Conservation (phyloP, 2,797 vertebrate species). For the Sebastes matsubarae region DNA sequence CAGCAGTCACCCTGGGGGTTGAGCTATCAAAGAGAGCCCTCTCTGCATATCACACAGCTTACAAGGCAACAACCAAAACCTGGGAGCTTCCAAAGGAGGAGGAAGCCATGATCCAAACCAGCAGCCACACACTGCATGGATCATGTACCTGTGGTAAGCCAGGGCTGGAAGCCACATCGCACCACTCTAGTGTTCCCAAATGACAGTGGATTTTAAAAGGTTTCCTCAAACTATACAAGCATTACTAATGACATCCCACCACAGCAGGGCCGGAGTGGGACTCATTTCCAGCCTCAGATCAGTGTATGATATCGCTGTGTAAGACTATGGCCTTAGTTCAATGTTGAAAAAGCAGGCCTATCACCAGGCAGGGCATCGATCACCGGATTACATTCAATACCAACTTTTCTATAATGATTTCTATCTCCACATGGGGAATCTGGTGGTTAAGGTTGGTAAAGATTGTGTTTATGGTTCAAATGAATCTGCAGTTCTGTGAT, state of each 20-base stretch:
- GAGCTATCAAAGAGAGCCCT: conserved; percentile 48
- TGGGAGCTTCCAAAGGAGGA: conserved; percentile 11
- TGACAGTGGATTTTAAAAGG: conserved; percentile 39
- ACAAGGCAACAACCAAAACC: conserved; percentile 47
- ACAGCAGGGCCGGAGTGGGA: neutral
- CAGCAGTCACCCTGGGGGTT: conserved; percentile 31
- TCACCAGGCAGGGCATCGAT: no score
- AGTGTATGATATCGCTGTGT: no score
- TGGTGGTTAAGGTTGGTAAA: no score
- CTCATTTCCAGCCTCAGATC: neutral
- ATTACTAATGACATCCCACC: neutral
- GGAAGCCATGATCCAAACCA: conserved; percentile 16
- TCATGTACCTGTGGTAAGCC: conserved; percentile 38
- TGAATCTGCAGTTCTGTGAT: neutral
- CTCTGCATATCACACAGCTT: conserved; percentile 61
- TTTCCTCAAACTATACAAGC: conserved; percentile 15
- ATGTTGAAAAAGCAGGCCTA: no score
- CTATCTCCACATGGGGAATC: no score
- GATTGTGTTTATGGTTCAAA: neutral
- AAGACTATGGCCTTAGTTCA: no score
- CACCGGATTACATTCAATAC: no score
- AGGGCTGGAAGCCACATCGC: conserved; percentile 1
- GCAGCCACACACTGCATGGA: neutral
- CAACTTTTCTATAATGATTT: no score
- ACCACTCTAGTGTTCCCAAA: conserved; percentile 22